Conservation (phyloP, 1,140 invertebrate species). For the Callitettix versicolor region DNA sequence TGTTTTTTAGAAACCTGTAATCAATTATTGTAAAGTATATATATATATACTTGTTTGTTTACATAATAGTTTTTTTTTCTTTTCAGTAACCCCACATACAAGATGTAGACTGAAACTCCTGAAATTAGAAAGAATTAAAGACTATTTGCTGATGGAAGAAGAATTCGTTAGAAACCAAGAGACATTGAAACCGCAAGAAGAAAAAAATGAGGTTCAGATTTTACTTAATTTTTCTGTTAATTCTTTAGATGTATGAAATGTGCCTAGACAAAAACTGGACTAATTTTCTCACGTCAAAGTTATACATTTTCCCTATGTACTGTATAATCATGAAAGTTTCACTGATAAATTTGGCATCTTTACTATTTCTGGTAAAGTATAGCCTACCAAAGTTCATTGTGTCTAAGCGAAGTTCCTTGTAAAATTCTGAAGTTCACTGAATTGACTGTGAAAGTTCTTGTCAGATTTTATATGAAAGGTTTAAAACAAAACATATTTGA, state of each 20-base stretch:
- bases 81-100: slow-evolving; percentile 87
- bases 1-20: neutral
- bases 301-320: too few relatives aligned
- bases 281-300: neutral
- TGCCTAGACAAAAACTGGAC: neutral
- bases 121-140: slow-evolving; percentile 96
- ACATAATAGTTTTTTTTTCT: neutral
- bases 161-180: slow-evolving; percentile 99
- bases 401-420: too few relatives aligned
- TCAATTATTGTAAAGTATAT: neutral
- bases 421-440: too few relatives aligned
- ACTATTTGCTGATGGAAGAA: slow-evolving; percentile 98
- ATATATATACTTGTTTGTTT: too few relatives aligned
- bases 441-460: too few relatives aligned
- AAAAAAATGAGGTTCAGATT: slow-evolving; percentile 75
- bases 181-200: slow-evolving; percentile 94
- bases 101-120: slow-evolving; percentile 90
- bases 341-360: too few relatives aligned
- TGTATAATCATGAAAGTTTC: too few relatives aligned
- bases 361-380: too few relatives aligned
- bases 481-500: too few relatives aligned
- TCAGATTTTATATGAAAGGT: too few relatives aligned
- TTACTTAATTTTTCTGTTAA: neutral
- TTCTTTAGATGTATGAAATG: neutral
- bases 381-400: too few relatives aligned